Evolutionary conservation across 2,797 vertebrate genomes (phyloP).

Genomic region (Potorous gilbertii): DNA sequence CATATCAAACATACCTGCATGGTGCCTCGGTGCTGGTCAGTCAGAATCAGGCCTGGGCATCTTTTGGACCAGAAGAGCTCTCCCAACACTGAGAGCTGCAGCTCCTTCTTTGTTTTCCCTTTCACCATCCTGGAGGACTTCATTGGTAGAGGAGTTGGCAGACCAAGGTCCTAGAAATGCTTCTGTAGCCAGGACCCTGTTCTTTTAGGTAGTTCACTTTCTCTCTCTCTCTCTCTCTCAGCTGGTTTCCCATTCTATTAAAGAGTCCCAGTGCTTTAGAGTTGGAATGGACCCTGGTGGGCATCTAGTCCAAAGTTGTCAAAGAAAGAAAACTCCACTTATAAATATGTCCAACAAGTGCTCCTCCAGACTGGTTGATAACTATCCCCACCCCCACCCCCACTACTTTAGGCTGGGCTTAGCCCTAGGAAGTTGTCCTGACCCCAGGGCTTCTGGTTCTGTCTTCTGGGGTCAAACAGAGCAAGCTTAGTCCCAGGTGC

Average conservation of each 20-base stretch:
- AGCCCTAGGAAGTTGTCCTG: neutral
- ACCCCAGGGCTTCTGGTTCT: neutral
- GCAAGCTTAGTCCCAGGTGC: neutral
- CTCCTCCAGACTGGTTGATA: neutral
- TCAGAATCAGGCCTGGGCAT: neutral
- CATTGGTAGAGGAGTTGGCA: neutral
- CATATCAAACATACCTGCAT: too few relatives aligned
- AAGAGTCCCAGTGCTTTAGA: neutral
- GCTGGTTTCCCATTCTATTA: neutral
- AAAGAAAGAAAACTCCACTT: neutral
- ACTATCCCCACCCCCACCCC: neutral
- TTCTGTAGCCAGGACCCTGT: neutral
- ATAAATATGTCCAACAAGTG: neutral
- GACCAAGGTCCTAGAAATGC: neutral
- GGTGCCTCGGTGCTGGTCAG: neutral
- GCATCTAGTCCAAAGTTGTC: neutral
- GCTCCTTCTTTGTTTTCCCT: neutral
- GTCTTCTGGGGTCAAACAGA: neutral
- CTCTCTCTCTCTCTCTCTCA: neutral
- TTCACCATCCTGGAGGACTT: neutral
- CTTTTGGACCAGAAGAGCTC: neutral
- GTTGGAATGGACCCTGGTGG: neutral
- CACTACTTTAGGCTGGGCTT: neutral
- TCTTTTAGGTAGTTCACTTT: neutral
- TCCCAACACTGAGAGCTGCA: neutral